Evolutionary conservation across 2,113 vertebrate species (phyloP).

Genomic region (Danionella cerebrum): DNA sequence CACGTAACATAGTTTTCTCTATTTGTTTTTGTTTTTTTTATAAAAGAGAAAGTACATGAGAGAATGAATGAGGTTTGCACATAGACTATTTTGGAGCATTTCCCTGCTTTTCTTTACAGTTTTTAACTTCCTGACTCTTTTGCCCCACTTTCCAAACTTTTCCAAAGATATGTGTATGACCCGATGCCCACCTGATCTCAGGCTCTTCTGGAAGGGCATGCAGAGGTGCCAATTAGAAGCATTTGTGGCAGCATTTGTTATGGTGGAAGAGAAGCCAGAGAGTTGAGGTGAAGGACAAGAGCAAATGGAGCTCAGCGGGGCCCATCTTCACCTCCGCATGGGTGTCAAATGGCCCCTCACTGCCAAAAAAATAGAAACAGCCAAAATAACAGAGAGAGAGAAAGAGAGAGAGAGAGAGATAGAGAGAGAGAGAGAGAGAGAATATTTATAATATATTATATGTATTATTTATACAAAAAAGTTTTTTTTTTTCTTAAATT

Average conservation of each 20-base stretch:
- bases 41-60: too few species aligned
- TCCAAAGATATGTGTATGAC: too few species aligned
- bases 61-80: too few species aligned
- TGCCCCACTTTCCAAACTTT: background rate
- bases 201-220: slow-evolving; percentile 59
- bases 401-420: too few species aligned
- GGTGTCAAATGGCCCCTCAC: slow-evolving; percentile 60
- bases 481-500: too few species aligned
- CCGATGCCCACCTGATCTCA: slow-evolving; percentile 59
- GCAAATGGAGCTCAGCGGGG: slow-evolving; percentile 53
- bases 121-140: too few species aligned
- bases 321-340: slow-evolving; percentile 57
- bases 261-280: slow-evolving; percentile 48
- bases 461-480: too few species aligned
- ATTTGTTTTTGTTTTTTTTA: too few species aligned
- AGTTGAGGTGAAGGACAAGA: slow-evolving; percentile 32
- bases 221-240: slow-evolving; percentile 75
- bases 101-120: too few species aligned
- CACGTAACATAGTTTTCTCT: too few species aligned
- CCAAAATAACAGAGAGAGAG: background rate
- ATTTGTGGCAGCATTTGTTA: slow-evolving; percentile 65
- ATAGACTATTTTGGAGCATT: too few species aligned
- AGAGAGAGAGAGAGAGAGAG: too few species aligned
- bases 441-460: background rate
- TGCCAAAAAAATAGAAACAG: slow-evolving; percentile 12